These are phyloP conservation scores for Cyanoderma ruficeps DNA, from an alignment of 2,113 vertebrate species.

Conservation along the genomic window DNA sequence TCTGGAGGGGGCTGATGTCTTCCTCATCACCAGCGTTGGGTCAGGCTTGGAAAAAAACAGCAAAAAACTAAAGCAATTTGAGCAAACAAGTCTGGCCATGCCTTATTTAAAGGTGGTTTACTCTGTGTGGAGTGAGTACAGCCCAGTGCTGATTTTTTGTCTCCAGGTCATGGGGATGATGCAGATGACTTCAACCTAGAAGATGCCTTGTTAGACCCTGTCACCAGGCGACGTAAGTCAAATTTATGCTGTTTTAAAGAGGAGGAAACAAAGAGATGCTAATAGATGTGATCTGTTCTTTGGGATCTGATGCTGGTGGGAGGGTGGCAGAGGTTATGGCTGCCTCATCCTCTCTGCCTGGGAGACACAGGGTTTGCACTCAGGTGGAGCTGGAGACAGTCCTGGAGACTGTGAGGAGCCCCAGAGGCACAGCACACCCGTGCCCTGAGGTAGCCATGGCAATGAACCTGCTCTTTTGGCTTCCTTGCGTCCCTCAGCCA, in stretches of 20 bases:
- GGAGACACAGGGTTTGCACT: neutral
- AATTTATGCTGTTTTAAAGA: neutral
- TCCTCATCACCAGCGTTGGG: neutral
- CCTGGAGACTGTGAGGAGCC: neutral
- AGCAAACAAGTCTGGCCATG: neutral
- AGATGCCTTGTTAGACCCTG: constrained; percentile 50
- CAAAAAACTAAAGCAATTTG: constrained; percentile 31
- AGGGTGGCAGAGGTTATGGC: neutral
- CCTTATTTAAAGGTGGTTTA: neutral
- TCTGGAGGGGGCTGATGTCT: constrained; percentile 8
- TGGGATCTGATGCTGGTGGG: neutral
- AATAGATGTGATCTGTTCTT: neutral
- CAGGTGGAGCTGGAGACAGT: neutral
- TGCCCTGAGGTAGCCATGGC: neutral
- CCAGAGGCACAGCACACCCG: neutral
- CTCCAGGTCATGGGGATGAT: constrained; percentile 64
- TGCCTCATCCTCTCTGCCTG: neutral
- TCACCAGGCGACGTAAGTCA: constrained; percentile 72
- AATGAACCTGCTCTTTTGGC: too few species aligned
- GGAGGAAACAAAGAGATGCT: neutral
- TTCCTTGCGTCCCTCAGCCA: too few species aligned
- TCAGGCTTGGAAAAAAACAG: neutral
- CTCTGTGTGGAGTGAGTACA: neutral
- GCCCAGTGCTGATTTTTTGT: neutral
- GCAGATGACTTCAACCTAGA: neutral